A percentile compares a stretch with the other conserved stretches of the same genome.
Conservation (phyloP, 1,140 invertebrate genomes). For the Hirudo medicinalis region DNA sequence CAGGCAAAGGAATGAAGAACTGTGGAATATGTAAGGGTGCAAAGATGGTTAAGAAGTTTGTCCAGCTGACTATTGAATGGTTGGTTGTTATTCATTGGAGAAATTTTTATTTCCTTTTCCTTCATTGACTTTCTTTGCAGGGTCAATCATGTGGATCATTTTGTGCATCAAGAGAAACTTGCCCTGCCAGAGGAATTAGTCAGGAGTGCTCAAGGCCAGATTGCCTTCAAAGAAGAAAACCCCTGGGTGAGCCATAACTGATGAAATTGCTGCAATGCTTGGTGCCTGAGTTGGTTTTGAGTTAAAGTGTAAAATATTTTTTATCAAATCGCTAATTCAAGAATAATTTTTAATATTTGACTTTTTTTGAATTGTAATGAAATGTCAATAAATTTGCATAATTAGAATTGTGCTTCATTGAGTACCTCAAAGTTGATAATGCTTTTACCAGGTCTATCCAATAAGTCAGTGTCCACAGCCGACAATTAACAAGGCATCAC, state of each 20-base stretch:
- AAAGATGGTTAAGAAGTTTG: conserved; percentile 41
- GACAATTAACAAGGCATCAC: conserved; percentile 46
- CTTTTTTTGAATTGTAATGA: neutral
- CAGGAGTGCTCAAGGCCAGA: conserved; percentile 43
- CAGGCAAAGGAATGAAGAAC: conserved; percentile 25
- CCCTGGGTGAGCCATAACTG: conserved; percentile 27
- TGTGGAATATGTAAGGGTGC: conserved; percentile 32
- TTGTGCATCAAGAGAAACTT: conserved; percentile 33
- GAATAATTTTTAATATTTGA: neutral
- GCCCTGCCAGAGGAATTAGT: conserved; percentile 45
- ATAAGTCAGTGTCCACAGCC: conserved; percentile 46
- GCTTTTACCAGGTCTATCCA: conserved; percentile 39
- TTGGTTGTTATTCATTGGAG: conserved; percentile 26
- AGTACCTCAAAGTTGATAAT: neutral
- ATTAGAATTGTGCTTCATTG: neutral
- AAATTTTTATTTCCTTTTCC: neutral
- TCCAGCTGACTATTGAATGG: conserved; percentile 45
- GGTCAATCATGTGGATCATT: conserved; percentile 14
- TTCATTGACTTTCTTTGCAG: neutral
- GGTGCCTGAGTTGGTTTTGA: neutral
- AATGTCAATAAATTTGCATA: neutral
- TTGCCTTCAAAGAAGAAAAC: conserved; percentile 45
- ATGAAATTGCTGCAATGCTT: neutral
- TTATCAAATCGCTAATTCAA: neutral
- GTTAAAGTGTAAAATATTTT: neutral